A percentile compares a stretch with the other conserved stretches of the same genome.
These are phyloP conservation scores for Timandra comae DNA, from an alignment of 2,888 invertebrate species.

Conservation along the genomic window DNA sequence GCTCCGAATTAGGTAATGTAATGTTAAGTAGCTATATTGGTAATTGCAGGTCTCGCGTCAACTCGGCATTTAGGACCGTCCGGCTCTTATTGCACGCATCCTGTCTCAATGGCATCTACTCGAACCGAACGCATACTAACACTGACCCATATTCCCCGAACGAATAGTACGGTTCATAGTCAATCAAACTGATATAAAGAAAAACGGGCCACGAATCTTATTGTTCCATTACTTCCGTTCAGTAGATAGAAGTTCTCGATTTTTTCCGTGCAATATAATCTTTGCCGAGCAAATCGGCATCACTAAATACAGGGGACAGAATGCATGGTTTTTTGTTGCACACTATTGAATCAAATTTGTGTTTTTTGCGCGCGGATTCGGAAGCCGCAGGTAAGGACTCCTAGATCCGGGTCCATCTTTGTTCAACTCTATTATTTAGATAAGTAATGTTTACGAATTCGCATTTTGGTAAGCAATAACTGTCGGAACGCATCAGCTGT, in stretches of 20 bases:
- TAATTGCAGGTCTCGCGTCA: slow-evolving; percentile 27
- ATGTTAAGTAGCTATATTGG: slow-evolving; percentile 8
- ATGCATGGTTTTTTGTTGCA: slow-evolving; percentile 56
- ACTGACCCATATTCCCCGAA: slow-evolving; percentile 62
- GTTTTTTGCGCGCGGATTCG: slow-evolving; percentile 67
- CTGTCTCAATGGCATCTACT: slow-evolving; percentile 38
- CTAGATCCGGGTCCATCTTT: slow-evolving; percentile 69
- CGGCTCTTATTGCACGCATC: slow-evolving; percentile 55
- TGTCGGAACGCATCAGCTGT: slow-evolving; percentile 68
- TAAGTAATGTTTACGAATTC: slow-evolving; percentile 69
- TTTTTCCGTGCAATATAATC: slow-evolving; percentile 65
- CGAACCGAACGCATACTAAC: slow-evolving; percentile 39
- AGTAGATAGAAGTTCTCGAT: slow-evolving; percentile 31
- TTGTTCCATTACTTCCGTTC: slow-evolving; percentile 12
- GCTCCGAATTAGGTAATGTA: neutral
- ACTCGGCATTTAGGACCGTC: slow-evolving; percentile 18
- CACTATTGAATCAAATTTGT: slow-evolving; percentile 64
- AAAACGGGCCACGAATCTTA: slow-evolving; percentile 3
- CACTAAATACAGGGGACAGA: slow-evolving; percentile 65
- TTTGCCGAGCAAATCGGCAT: slow-evolving; percentile 62
- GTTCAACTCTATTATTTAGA: slow-evolving; percentile 50
- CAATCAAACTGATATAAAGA: slow-evolving; percentile 38
- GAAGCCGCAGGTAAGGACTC: slow-evolving; percentile 73
- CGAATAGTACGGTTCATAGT: slow-evolving; percentile 51
- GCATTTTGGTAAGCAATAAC: slow-evolving; percentile 66